These are phyloP conservation scores for Laterallus jamaicensis DNA, from an alignment of 2,113 vertebrate species.

Conservation along the genomic window DNA sequence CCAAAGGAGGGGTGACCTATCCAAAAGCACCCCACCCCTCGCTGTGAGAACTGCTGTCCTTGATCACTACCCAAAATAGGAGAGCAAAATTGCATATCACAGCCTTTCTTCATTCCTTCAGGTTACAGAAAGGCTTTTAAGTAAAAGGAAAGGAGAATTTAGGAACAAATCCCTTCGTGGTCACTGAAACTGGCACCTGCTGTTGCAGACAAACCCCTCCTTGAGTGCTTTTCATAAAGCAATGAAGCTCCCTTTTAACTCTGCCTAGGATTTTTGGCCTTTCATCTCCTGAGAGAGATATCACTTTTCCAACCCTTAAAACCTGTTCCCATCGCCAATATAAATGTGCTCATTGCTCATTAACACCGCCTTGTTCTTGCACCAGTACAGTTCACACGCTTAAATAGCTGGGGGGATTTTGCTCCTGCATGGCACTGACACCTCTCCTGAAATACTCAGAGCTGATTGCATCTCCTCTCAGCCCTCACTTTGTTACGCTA, in stretches of 20 bases:
- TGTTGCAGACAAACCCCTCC: neutral
- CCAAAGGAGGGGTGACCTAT: neutral
- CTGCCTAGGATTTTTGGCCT: neutral
- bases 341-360: slow-evolving; percentile 11
- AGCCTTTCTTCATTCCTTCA: neutral
- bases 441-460: neutral
- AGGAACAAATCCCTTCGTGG: neutral
- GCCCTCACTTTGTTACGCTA: neutral
- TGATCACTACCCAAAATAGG: neutral
- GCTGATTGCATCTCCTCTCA: neutral
- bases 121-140: neutral
- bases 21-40: neutral
- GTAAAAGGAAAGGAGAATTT: neutral
- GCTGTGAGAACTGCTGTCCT: neutral
- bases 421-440: neutral
- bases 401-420: neutral
- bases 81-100: neutral
- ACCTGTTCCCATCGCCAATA: neutral
- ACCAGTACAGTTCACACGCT: neutral
- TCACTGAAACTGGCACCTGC: neutral
- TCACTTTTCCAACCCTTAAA: neutral
- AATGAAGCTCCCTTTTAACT: slow-evolving; percentile 13
- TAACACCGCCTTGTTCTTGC: slow-evolving; percentile 21
- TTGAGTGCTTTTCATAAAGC: neutral
- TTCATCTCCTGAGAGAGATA: slow-evolving; percentile 7